Percentiles rank a stretch among this genome's conserved stretches.
These are phyloP conservation scores for Dryocosmus kuriphilus DNA, from an alignment of 2,888 invertebrate species.

Conservation along the genomic window DNA sequence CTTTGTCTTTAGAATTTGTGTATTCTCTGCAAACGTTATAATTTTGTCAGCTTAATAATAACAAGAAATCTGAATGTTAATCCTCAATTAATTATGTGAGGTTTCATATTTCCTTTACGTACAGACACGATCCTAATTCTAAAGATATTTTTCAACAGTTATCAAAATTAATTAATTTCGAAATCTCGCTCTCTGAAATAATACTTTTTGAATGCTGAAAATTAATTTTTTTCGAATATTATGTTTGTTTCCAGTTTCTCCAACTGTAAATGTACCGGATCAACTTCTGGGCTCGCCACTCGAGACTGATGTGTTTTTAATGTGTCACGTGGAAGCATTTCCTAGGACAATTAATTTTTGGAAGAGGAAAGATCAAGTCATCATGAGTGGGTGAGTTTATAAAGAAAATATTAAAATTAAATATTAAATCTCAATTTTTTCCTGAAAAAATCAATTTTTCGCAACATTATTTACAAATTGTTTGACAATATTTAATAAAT, in stretches of 20 bases:
- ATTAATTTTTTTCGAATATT: neutral
- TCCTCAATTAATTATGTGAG: neutral
- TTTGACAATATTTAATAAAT: neutral
- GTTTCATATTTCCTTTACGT: neutral
- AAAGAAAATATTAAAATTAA: neutral
- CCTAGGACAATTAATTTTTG: slow-evolving; percentile 85
- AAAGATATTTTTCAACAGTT: neutral
- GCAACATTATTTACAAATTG: neutral
- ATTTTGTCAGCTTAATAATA: neutral
- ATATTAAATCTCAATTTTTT: neutral
- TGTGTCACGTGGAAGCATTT: slow-evolving; percentile 84
- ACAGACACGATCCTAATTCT: neutral
- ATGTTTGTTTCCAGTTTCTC: slow-evolving; percentile 80
- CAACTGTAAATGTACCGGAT: slow-evolving; percentile 82
- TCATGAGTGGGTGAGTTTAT: slow-evolving; percentile 79
- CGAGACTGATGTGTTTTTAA: slow-evolving; percentile 81
- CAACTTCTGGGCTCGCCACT: slow-evolving; percentile 84
- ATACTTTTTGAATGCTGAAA: no score
- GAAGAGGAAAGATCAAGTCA: slow-evolving; percentile 83
- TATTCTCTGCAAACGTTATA: neutral
- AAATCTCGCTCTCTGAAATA: no score
- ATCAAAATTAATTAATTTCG: no score
- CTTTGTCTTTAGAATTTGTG: neutral
- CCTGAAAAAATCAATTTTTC: neutral
- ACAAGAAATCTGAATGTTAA: neutral